Evolutionary conservation across 2,113 vertebrate genomes (phyloP), one percentile per base, ranked within the genome.

Genomic region (Monopterus albus): DNA sequence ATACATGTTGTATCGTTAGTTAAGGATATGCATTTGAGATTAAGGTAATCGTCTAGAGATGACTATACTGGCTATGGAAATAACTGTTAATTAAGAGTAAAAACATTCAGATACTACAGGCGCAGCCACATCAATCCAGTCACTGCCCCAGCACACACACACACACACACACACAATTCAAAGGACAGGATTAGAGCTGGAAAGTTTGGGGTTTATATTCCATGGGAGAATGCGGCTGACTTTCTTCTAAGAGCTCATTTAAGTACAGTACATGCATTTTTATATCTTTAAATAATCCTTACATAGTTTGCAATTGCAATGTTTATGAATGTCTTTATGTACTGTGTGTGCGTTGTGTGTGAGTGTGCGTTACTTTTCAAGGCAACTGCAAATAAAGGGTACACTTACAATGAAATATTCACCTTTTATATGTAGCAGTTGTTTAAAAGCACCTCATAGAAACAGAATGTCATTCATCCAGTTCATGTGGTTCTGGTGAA

Each of bases 21-120:
- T 70, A 76, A 79, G 50, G 4, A 64, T 49, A 31, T 38, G 52
- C 60, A 65, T 53, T 42, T 53, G 20, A 50, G 57, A 71, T 51
- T 28, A 64, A 74, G 59, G 65, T 66, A 63, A 72, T 64, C 55
- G 72, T 52, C 62, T n/a, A 45, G 59, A 63, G 36, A 57, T 26
- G 17, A 31, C 40, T 50, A 65, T 56, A 5, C n/a, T 61, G 45
- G 57, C 49, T 40, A 43, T 9, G 18, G 62, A 81, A 79, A 81
- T 74, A 33, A 70, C 26, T 65, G 36, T 78, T 75, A 71, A 75
- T 83, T 55, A 60, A 20, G 15, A 17, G 20, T 2, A 25, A 43
- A 29, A 6, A 20, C 23, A 20, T 60, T 58, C 20, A 68, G 9
- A 52, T 70, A 29, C 17, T 42, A 55, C 59, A 67, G 57, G 42